Evolutionary conservation across 2,113 vertebrate species (phyloP), one percentile per base, ranked within the genome.

Genomic region (Notarius quadriscutis): DNA sequence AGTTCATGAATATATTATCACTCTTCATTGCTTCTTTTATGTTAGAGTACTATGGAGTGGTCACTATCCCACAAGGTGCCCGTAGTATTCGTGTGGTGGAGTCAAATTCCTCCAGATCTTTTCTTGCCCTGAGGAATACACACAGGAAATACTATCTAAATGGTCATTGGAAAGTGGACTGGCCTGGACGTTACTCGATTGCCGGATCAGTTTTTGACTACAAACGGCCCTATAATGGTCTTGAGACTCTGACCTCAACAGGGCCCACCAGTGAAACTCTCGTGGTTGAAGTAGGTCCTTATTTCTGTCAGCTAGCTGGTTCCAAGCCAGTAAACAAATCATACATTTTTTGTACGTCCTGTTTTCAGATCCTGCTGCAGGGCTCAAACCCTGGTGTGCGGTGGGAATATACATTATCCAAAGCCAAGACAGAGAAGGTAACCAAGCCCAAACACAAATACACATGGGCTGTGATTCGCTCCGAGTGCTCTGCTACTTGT

Each of bases 231-330:
- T 95, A 94, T 89, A 95, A 95, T 86, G 93, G 94, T 84, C 96
- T 96, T 0, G 97, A 98, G 93, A 96, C 92, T 90, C 92, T 98
- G 86, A 91, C 92, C 25, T 94, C 97, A 22, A 50, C 90, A 1
- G 97, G 97, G 6, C 97, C 96, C 8, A 98, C 95, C 83, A 98
- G 97, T 67, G 96, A 97, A 87, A 96, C 96, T 0, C 91, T 98
- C 60, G 84, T 96, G 2, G 92, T 97, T 78, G 97, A 98, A 94
- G 97, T 97, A 93, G 72, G 11, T 55, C 18, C 9, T 6, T 11
- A 41, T 77, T 78, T 48, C 65, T 34, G 22, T 72, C 27, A 2
- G 25, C 7, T 34, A 27, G 14, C 63, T 71, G 50, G 17, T 84
- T 84, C 48, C 3, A 14, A 48, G 57, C 10, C 9, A 10, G 14